Evolutionary conservation across 2,113 vertebrate species (phyloP), one percentile per base, ranked within the genome.

Genomic region (Suncus etruscus): DNA sequence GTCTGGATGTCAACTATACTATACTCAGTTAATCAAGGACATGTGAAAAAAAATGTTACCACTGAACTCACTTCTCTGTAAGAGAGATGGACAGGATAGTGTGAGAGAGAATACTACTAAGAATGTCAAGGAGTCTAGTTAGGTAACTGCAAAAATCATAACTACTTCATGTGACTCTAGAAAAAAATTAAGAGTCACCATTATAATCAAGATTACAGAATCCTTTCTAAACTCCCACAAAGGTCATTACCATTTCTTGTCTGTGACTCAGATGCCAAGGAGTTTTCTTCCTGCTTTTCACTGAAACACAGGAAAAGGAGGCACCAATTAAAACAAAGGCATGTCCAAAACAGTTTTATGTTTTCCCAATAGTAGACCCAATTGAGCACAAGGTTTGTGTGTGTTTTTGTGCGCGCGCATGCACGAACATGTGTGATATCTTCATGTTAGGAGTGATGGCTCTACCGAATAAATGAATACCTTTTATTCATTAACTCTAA

Each of bases 241-340:
- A 96, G 91, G 84, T 69, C 45, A 90, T 98, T 98, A 98, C 98
- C 98, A 90, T 98, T 97, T 97, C 96, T 97, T 90, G 96, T 94
- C 88, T 96, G 97, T 83, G 94, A 86, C 92, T 97, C 98, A 0
- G 84, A 96, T 79, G 97, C 89, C 83, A 97, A 95, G 47, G 96
- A 89, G 68, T 96, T 98, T 73, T 97, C 97, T 93, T 98, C 98
- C 87, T 97, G 96, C 90, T 98, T 98, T 96, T 98, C 98, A 95
- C 98, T 98, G 83, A 22, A 92, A 95, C 48, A 96, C 11, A 95
- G 27, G 63, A 91, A 93, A 96, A 95, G 8, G 47, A 92, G 20
- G 5, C 1, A 84, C 24, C 65, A 78, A 50, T 91, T 82, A 93
- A 93, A 93, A 78, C 20, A 90, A 63, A 72, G 31, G 69, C 32